phyloP scores from a whole-genome alignment of 1,140 invertebrate genomes.

The Cylas formicarius region DNA sequence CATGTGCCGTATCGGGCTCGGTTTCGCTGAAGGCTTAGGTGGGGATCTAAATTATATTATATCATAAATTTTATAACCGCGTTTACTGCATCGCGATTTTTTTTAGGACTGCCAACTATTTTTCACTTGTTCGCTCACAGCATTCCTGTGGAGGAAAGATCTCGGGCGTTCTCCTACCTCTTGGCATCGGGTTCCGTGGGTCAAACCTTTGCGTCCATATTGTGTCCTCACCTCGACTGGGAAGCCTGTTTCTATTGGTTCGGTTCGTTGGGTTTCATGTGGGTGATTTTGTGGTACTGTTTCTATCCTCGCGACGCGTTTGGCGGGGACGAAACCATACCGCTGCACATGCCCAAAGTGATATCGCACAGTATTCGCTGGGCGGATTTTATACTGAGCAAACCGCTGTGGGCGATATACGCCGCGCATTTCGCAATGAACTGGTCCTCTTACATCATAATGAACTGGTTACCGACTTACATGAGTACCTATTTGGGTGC shows the following conservation, averaged over 20 bases:
- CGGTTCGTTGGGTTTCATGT: conserved; percentile 62
- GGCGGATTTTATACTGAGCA: conserved; percentile 62
- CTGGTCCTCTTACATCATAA: conserved; percentile 78
- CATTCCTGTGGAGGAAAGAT: conserved; percentile 67
- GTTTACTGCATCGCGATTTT: conserved; percentile 11
- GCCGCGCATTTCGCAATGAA: conserved; percentile 79
- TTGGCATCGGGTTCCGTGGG: conserved; percentile 68
- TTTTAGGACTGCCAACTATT: conserved; percentile 66
- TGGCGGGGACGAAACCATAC: conserved; percentile 56
- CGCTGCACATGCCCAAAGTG: conserved; percentile 60
- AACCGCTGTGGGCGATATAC: conserved; percentile 72
- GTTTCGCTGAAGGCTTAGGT: conserved; percentile 72
- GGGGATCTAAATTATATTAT: conserved; percentile 22
- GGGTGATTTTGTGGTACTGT: conserved; percentile 61
- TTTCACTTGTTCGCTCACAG: conserved; percentile 73
- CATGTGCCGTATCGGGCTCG: conserved; percentile 58
- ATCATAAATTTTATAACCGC: not conserved
- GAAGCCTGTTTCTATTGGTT: conserved; percentile 66
- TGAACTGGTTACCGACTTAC: conserved; percentile 79
- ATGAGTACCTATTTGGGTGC: conserved; percentile 60
- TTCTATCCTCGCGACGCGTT: conserved; percentile 52
- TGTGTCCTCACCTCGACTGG: conserved; percentile 61
- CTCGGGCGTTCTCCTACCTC: conserved; percentile 69
- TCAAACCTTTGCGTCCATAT: conserved; percentile 68
- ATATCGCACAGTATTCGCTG: conserved; percentile 48